These are phyloP conservation scores for Halesus radiatus DNA, from an alignment of 1,140 invertebrate species.

Conservation along the genomic window DNA sequence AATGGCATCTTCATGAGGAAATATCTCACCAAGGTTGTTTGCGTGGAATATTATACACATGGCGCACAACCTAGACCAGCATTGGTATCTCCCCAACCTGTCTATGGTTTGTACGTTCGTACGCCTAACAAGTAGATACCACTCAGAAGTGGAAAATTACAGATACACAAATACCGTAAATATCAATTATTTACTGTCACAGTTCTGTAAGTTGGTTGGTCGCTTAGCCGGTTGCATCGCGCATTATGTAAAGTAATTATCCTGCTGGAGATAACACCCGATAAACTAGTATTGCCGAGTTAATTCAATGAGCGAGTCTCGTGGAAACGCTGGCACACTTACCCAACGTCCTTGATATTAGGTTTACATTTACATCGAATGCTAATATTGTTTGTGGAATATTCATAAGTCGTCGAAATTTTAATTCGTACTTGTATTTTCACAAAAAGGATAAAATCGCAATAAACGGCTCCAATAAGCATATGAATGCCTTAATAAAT, in stretches of 20 bases:
- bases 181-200: constrained; percentile 15
- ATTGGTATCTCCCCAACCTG: not conserved
- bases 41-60: not conserved
- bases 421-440: no score
- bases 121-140: not conserved
- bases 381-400: no score
- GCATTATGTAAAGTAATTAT: constrained; percentile 23
- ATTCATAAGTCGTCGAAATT: no score
- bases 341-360: constrained; percentile 24
- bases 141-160: constrained; percentile 18
- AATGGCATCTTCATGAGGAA: not conserved
- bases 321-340: not conserved
- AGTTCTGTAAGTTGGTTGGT: not conserved
- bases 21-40: not conserved
- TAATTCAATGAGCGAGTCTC: not conserved
- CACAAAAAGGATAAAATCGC: no score
- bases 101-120: not conserved
- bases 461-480: no score
- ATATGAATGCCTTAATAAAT: no score
- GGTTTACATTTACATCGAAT: not conserved
- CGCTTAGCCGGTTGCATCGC: not conserved
- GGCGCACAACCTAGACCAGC: not conserved
- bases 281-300: constrained; percentile 5
- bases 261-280: constrained; percentile 13
- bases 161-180: constrained; percentile 11